phyloP scores from a whole-genome alignment of 1,140 invertebrate genomes.

The Rhopalosiphum maidis region DNA sequence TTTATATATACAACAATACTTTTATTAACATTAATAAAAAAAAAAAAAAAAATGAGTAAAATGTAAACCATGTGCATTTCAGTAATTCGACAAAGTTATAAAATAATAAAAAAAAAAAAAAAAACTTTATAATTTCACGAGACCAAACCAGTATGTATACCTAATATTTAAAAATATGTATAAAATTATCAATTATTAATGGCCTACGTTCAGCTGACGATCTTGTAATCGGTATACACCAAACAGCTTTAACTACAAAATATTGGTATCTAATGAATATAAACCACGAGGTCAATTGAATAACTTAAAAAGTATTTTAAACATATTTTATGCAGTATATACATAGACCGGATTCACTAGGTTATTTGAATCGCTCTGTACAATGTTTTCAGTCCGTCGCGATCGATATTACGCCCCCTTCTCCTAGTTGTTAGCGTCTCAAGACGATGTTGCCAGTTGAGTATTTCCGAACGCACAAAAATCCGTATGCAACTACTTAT shows the following conservation, averaged over 20 bases:
- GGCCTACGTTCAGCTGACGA: not conserved
- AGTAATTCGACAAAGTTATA: not conserved
- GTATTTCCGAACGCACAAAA: slow-evolving; percentile 22
- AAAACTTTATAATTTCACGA: not conserved
- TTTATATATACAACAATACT: not conserved
- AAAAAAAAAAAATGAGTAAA: not conserved
- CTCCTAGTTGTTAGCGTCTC: slow-evolving; percentile 37
- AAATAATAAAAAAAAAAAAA: too few species aligned
- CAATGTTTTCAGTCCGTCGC: slow-evolving; percentile 38
- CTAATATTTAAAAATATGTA: not conserved
- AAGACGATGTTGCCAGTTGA: slow-evolving; percentile 44
- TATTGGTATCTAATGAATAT: not conserved
- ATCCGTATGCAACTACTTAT: slow-evolving; percentile 29
- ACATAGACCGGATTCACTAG: not conserved
- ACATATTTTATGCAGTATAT: not conserved
- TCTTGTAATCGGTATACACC: not conserved
- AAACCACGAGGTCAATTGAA: not conserved
- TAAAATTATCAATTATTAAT: not conserved
- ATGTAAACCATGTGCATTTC: not conserved
- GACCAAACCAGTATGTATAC: not conserved
- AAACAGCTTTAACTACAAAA: not conserved
- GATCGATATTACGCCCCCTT: slow-evolving; percentile 41
- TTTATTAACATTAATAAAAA: not conserved
- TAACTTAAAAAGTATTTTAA: not conserved
- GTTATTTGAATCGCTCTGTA: slow-evolving; percentile 45